Evolutionary conservation across 53 echinoderm and acorn worm species (phyloP).

Genomic region (Henricia sp.): DNA sequence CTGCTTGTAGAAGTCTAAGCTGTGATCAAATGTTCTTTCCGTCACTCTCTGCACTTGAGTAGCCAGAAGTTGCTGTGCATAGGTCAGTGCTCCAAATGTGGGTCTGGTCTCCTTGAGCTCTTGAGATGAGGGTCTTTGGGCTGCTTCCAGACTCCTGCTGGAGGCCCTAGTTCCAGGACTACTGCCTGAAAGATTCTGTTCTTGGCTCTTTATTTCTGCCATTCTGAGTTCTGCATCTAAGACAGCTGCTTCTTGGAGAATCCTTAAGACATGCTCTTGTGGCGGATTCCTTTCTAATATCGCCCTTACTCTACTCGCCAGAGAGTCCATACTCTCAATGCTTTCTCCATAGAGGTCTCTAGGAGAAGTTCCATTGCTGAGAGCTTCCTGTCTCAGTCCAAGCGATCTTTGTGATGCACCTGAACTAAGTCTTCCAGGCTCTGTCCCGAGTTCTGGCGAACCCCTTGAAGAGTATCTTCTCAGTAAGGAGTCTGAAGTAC

Average conservation of each 20-base stretch:
- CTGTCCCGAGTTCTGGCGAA: slow-evolving; percentile 46
- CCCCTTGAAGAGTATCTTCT: slow-evolving; percentile 47
- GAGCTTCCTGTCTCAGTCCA: slow-evolving; percentile 13
- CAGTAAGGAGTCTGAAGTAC: slow-evolving; percentile 10
- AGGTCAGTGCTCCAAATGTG: slow-evolving; percentile 81
- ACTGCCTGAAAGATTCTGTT: slow-evolving; percentile 16
- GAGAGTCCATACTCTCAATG: slow-evolving; percentile 73
- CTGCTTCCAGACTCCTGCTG: slow-evolving; percentile 44
- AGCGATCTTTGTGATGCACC: slow-evolving; percentile 24
- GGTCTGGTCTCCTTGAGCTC: slow-evolving; percentile 11
- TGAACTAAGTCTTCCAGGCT: slow-evolving; percentile 48
- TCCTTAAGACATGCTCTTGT: slow-evolving; percentile 75
- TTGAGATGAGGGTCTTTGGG: slow-evolving; percentile 8
- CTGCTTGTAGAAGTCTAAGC: slow-evolving; percentile 61
- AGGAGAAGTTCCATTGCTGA: slow-evolving; percentile 52
- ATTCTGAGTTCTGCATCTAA: slow-evolving; percentile 59
- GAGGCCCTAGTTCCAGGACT: slow-evolving; percentile 8
- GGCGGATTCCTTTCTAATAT: slow-evolving; percentile 80
- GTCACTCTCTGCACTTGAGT: slow-evolving; percentile 83
- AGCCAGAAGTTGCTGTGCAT: slow-evolving; percentile 80
- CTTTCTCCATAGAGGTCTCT: slow-evolving; percentile 59
- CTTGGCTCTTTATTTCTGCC: slow-evolving; percentile 53
- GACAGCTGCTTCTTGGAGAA: slow-evolving; percentile 77
- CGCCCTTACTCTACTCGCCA: slow-evolving; percentile 83
- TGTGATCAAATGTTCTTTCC: slow-evolving; percentile 94